phyloP scores from a whole-genome alignment of 2,888 invertebrate species.

The Hecatera dysodea region DNA sequence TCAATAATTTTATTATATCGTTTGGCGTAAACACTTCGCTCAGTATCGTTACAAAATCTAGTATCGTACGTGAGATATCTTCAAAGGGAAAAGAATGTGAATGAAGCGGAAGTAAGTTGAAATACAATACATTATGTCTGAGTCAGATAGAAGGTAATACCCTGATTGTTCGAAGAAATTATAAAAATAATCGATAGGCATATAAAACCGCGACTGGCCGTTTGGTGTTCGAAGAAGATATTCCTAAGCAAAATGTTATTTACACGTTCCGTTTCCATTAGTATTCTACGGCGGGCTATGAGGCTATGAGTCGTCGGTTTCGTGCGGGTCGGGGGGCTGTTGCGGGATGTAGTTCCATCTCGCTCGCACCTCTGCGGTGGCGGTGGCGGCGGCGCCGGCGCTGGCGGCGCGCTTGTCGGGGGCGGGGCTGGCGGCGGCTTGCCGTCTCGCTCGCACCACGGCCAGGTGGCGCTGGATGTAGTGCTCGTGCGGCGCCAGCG shows the following conservation, averaged over 20 bases:
- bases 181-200: conserved; percentile 68
- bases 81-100: conserved; percentile 54
- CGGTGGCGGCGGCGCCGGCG: conserved; percentile 63
- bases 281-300: conserved; percentile 75
- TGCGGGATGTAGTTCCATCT: conserved; percentile 90
- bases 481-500: conserved; percentile 96
- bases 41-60: conserved; percentile 61
- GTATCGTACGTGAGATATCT: conserved; percentile 41
- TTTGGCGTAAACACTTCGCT: conserved; percentile 61
- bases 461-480: conserved; percentile 97
- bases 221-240: conserved; percentile 66
- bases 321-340: conserved; percentile 88
- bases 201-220: conserved; percentile 64
- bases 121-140: conserved; percentile 56
- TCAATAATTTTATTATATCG: conserved; percentile 66
- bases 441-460: conserved; percentile 93
- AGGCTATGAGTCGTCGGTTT: conserved; percentile 83
- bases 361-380: conserved; percentile 82
- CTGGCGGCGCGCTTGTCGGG: conserved; percentile 50
- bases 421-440: conserved; percentile 62
- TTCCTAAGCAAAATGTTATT: conserved; percentile 64
- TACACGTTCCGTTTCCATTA: conserved; percentile 58
- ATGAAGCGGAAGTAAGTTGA: conserved; percentile 57
- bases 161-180: conserved; percentile 71
- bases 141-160: conserved; percentile 68